A percentile compares a stretch with the other conserved stretches of the same genome.
These are phyloP conservation scores for Drosophila crucigera DNA, from an alignment of 2,888 invertebrate genomes.

Conservation along the genomic window DNA sequence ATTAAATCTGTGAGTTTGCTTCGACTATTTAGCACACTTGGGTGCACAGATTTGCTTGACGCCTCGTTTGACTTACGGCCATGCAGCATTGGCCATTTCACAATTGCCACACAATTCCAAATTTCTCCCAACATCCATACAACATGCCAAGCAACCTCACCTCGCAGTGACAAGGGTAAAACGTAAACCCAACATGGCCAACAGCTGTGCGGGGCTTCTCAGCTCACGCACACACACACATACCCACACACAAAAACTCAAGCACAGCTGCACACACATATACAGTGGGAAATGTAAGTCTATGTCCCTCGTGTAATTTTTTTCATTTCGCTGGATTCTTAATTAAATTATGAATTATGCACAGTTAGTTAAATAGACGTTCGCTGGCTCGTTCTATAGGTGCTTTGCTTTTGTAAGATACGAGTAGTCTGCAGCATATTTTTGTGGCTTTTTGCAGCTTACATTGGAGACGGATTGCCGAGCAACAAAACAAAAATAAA, in stretches of 20 bases:
- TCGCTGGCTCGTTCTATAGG: conserved; percentile 20
- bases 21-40: conserved; percentile 47
- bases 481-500: conserved; percentile 24
- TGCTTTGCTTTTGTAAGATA: conserved; percentile 34
- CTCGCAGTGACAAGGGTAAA: conserved; percentile 58
- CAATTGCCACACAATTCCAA: conserved; percentile 33
- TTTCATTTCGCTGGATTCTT: conserved; percentile 84
- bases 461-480: conserved; percentile 78
- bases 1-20: conserved; percentile 50
- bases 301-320: conserved; percentile 79
- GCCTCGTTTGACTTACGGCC: conserved; percentile 64
- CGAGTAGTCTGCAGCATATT: conserved; percentile 33
- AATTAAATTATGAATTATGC: conserved; percentile 85
- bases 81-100: conserved; percentile 63
- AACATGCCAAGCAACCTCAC: conserved; percentile 23
- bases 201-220: conserved; percentile 75
- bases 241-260: conserved; percentile 7
- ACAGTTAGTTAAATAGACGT: conserved; percentile 84
- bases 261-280: conserved; percentile 4
- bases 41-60: conserved; percentile 72
- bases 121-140: background rate
- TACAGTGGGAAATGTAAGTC: conserved; percentile 31
- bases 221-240: conserved; percentile 11
- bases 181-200: conserved; percentile 58
- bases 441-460: conserved; percentile 60